Conservation (phyloP, 23 tunicate species). For the Trididemnum clinides region DNA sequence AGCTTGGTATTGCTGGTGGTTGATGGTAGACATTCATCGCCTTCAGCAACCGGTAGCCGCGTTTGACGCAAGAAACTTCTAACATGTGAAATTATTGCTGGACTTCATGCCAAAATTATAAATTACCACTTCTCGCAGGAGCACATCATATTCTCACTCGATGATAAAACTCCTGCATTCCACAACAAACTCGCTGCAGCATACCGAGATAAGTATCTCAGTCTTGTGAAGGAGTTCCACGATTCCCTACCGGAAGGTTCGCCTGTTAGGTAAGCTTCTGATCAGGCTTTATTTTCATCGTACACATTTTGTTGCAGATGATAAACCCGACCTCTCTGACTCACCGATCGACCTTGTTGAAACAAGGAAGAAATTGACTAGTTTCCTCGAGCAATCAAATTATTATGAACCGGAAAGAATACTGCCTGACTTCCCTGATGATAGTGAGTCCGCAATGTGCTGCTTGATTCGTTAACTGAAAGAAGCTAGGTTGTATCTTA, state of each 20-base stretch:
- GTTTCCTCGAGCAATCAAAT: constrained; percentile 71
- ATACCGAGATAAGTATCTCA: constrained; percentile 49
- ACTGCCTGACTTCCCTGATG: constrained; percentile 48
- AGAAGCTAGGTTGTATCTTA: too few relatives aligned
- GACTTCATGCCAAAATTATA: too few relatives aligned
- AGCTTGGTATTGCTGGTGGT: too few relatives aligned
- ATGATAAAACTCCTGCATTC: constrained; percentile 71
- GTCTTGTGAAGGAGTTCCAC: constrained; percentile 31
- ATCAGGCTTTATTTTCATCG: not conserved
- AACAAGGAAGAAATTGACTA: constrained; percentile 46
- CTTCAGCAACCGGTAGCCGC: too few relatives aligned
- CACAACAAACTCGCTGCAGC: constrained; percentile 66
- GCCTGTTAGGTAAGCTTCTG: not conserved
- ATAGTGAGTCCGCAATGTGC: constrained; percentile 70
- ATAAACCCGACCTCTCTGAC: not conserved
- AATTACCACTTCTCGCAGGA: too few relatives aligned
- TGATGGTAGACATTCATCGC: too few relatives aligned
- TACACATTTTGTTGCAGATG: not conserved
- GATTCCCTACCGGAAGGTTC: constrained; percentile 73
- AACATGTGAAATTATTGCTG: too few relatives aligned
- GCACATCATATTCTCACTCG: constrained; percentile 50
- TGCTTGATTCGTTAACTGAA: too few relatives aligned
- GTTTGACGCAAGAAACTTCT: too few relatives aligned
- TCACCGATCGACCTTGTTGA: constrained; percentile 63
- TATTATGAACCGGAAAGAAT: constrained; percentile 69